phyloP scores from a whole-genome alignment of 2,797 vertebrate species.

The Iguana delicatissima region DNA sequence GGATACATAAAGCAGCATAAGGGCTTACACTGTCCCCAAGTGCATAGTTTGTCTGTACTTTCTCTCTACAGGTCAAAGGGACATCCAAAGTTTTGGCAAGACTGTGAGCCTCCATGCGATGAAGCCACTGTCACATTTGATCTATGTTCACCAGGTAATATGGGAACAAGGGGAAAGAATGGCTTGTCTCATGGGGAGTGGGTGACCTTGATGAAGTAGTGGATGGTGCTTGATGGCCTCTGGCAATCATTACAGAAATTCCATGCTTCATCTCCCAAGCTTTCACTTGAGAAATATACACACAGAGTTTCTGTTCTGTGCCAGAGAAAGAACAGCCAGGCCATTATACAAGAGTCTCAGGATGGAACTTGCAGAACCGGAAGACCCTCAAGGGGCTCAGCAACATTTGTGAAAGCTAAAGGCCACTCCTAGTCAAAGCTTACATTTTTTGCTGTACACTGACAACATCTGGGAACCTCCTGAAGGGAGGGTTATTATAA shows the following conservation, averaged over 20 bases:
- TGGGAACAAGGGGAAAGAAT: constrained; percentile 15
- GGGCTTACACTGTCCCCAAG: not conserved
- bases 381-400: not conserved
- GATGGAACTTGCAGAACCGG: not conserved
- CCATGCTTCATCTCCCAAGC: constrained; percentile 17
- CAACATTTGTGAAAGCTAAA: not conserved
- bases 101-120: constrained; percentile 7
- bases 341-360: not conserved
- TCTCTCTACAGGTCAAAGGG: not conserved
- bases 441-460: not conserved
- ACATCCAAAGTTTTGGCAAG: not conserved
- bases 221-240: constrained; percentile 3
- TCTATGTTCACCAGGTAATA: constrained; percentile 7
- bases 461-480: not conserved
- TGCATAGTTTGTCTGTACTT: not conserved
- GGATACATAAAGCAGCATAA: not conserved
- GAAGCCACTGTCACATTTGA: constrained; percentile 15
- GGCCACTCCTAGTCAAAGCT: not conserved
- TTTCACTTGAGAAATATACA: constrained; percentile 28
- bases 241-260: constrained; percentile 26
- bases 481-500: not conserved
- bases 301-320: not conserved
- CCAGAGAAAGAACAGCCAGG: constrained; percentile 8
- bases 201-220: constrained; percentile 25
- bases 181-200: constrained; percentile 1